These are phyloP conservation scores for Collichthys lucidus DNA, from an alignment of 2,113 vertebrate genomes.

Conservation along the genomic window DNA sequence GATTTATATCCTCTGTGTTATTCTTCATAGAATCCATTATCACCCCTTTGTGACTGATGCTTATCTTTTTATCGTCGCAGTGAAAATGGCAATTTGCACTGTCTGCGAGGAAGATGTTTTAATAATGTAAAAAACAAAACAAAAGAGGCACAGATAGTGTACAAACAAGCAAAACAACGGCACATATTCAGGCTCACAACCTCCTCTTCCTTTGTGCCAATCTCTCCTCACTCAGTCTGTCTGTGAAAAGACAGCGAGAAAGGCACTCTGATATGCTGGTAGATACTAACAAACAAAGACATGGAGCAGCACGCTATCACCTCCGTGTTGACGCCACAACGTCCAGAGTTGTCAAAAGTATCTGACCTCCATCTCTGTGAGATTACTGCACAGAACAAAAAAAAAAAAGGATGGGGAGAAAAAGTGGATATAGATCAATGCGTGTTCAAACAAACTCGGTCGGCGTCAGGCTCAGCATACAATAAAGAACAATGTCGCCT, in stretches of 20 bases:
- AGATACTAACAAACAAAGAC: slow-evolving; percentile 78
- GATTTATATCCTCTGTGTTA: slow-evolving; percentile 66
- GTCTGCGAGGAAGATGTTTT: slow-evolving; percentile 22
- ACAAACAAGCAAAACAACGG: slow-evolving; percentile 33
- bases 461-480: slow-evolving; percentile 46
- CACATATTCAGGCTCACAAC: slow-evolving; percentile 19
- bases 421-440: slow-evolving; percentile 78
- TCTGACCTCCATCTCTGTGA: slow-evolving; percentile 79
- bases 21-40: slow-evolving; percentile 69
- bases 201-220: slow-evolving; percentile 44
- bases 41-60: slow-evolving; percentile 58
- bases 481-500: slow-evolving; percentile 82
- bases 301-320: slow-evolving; percentile 71
- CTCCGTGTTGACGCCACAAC: slow-evolving; percentile 83
- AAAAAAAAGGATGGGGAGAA: slow-evolving; percentile 20
- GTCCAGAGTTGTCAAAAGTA: slow-evolving; percentile 86
- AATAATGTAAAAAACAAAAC: slow-evolving; percentile 29
- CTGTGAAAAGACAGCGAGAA: slow-evolving; percentile 31
- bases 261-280: slow-evolving; percentile 70
- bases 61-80: slow-evolving; percentile 54
- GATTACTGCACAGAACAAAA: slow-evolving; percentile 63
- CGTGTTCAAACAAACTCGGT: slow-evolving; percentile 76
- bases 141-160: slow-evolving; percentile 1
- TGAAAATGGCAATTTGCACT: slow-evolving; percentile 53
- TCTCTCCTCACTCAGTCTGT: slow-evolving; percentile 32